These are phyloP conservation scores for Morus bassanus DNA, from an alignment of 2,797 vertebrate genomes.

Conservation along the genomic window DNA sequence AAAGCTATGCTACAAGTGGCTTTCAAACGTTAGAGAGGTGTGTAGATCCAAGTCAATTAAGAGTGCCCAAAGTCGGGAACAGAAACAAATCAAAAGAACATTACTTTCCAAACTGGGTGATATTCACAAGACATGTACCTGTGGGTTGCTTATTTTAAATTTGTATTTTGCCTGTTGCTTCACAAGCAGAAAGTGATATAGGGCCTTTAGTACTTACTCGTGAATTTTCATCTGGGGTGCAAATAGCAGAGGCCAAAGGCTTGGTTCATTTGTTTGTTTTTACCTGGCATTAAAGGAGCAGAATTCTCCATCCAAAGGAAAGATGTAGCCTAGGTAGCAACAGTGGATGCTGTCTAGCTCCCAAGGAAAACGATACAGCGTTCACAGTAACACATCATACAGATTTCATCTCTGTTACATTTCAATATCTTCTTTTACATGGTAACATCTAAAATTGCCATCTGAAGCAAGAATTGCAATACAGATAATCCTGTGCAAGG, in stretches of 20 bases:
- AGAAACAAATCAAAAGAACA: neutral
- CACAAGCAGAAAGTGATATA: neutral
- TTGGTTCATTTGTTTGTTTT: neutral
- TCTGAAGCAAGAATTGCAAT: neutral
- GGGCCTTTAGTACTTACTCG: neutral
- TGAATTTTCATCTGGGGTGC: neutral
- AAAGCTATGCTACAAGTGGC: neutral
- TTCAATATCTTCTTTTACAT: neutral
- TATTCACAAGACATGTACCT: neutral
- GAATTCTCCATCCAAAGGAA: neutral
- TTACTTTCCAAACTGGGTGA: neutral
- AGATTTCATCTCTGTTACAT: neutral
- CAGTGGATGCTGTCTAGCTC: neutral
- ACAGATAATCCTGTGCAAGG: neutral
- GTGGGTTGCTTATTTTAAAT: neutral
- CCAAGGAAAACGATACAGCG: fast-evolving
- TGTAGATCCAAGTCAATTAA: neutral
- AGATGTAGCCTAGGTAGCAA: neutral
- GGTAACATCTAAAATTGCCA: neutral
- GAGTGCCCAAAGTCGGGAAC: neutral
- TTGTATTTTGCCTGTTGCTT: neutral
- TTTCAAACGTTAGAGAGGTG: neutral
- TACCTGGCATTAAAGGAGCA: neutral
- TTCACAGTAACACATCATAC: neutral
- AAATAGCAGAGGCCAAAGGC: neutral